These are phyloP conservation scores for Silurus meridionalis DNA, from an alignment of 2,113 vertebrate species.

Conservation along the genomic window DNA sequence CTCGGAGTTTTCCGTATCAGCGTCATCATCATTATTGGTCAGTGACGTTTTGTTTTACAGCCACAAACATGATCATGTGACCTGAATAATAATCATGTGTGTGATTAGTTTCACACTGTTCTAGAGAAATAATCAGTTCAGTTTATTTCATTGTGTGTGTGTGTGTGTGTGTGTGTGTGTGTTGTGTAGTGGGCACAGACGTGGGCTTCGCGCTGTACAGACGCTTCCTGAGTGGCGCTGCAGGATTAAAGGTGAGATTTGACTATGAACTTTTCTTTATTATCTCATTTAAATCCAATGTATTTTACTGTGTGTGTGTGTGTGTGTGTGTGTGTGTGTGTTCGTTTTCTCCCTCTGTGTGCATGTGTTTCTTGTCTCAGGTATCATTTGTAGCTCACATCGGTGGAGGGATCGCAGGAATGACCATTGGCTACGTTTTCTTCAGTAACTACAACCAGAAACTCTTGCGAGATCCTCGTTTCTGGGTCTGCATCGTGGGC, in stretches of 20 bases:
- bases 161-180: slow-evolving; percentile 14
- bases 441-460: slow-evolving; percentile 83
- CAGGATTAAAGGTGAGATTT: slow-evolving; percentile 63
- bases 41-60: slow-evolving; percentile 48
- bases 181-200: slow-evolving; percentile 77
- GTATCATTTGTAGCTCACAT: slow-evolving; percentile 91
- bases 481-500: slow-evolving; percentile 83
- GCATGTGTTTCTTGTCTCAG: slow-evolving; percentile 56
- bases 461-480: slow-evolving; percentile 82
- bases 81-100: neutral
- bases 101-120: neutral
- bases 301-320: no score
- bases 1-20: slow-evolving; percentile 81
- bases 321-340: no score
- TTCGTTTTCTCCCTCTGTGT: no score
- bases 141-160: no score
- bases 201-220: slow-evolving; percentile 88
- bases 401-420: slow-evolving; percentile 84
- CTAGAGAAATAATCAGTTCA: no score
- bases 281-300: no score
- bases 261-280: neutral
- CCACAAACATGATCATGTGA: neutral
- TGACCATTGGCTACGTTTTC: slow-evolving; percentile 88
- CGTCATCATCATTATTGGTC: slow-evolving; percentile 76
- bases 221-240: slow-evolving; percentile 73